Evolutionary conservation across 2,888 invertebrate genomes (phyloP), one percentile per base, ranked within the genome.

Genomic region (Phyto melanocephala): DNA sequence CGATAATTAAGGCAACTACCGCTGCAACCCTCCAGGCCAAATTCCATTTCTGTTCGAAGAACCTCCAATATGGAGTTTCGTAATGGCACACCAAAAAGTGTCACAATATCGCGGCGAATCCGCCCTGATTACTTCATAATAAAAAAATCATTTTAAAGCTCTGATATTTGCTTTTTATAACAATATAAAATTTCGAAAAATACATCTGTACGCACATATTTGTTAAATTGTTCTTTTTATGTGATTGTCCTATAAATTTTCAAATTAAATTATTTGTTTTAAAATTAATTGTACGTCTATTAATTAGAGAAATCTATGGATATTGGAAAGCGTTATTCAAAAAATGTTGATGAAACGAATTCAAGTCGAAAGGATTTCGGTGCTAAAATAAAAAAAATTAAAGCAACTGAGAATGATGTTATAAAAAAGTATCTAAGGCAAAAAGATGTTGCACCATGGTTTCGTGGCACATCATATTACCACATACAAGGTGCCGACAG

Each of bases 391-490:
- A 52, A 52, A 47, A 47, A 47, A 4, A 35, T 15, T 0, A 20
- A 50, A 28, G 15, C 35, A 37, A 35, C 22, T 8, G 40, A 15
- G 42, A 45, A 47, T 35, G 33, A 60, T 22, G 17, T 72, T 17
- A 60, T 81, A 17, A 15, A 13, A 6, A 45, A 68, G 10, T 78
- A 54, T 74, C 56, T 81, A 15, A 47, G 33, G 5, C 37, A 54
- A 80, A 81, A 80, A 47, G 78, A 86, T 68, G 80, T 86, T 17
- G 88, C 89, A 5, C 17, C 76, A 5, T 91, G 91, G 91, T 90
- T 86, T 84, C 88, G 90, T 0, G 88, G 87, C 6, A 74, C 89
- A 1, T 90, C 91, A 0, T 33, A 76, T 3, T 76, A 60, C 17
- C 91, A 91, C 83, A 60, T 87, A 50, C 42, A 56, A 1, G 90